phyloP scores from a whole-genome alignment of 2,888 invertebrate genomes.

The Lagria hirta region DNA sequence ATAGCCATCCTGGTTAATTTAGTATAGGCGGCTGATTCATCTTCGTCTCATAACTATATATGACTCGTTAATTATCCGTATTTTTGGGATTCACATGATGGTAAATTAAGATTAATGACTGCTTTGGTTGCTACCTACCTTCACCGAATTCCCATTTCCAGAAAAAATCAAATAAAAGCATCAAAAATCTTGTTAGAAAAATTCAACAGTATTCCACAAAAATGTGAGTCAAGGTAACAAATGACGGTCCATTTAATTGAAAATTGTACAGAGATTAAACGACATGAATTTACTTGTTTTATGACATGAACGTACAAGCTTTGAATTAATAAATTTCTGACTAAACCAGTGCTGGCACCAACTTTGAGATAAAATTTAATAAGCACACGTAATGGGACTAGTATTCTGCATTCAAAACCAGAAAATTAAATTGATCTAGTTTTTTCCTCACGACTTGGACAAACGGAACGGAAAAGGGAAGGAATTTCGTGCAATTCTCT shows the following conservation, averaged over 20 bases:
- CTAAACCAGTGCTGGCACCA: slow-evolving; percentile 3
- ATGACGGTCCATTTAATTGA: slow-evolving; percentile 9
- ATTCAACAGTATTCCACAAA: slow-evolving; percentile 2
- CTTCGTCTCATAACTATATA: slow-evolving; percentile 22
- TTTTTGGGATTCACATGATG: slow-evolving; percentile 22
- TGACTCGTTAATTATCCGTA: slow-evolving; percentile 25
- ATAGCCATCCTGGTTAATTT: too few relatives aligned
- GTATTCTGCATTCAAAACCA: too few relatives aligned
- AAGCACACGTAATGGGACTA: too few relatives aligned
- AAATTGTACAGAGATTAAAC: slow-evolving; percentile 7
- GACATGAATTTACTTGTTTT: slow-evolving; percentile 10
- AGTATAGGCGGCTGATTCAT: slow-evolving; percentile 21
- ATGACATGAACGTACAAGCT: slow-evolving; percentile 12
- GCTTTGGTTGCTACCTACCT: slow-evolving; percentile 19
- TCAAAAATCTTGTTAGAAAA: too few relatives aligned
- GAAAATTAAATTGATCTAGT: slow-evolving; percentile 5
- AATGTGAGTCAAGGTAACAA: slow-evolving; percentile 3
- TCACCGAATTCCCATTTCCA: slow-evolving; percentile 15
- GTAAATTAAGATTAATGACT: slow-evolving; percentile 23
- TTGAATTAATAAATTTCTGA: slow-evolving; percentile 13
- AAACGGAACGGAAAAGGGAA: background rate
- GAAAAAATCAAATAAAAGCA: too few relatives aligned
- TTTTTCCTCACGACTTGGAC: slow-evolving; percentile 2
- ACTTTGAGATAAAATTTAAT: slow-evolving; percentile 11
- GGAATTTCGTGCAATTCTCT: slow-evolving; percentile 5